Conservation (phyloP, 2,797 vertebrate species). For the Silurus lanzhouensis region DNA sequence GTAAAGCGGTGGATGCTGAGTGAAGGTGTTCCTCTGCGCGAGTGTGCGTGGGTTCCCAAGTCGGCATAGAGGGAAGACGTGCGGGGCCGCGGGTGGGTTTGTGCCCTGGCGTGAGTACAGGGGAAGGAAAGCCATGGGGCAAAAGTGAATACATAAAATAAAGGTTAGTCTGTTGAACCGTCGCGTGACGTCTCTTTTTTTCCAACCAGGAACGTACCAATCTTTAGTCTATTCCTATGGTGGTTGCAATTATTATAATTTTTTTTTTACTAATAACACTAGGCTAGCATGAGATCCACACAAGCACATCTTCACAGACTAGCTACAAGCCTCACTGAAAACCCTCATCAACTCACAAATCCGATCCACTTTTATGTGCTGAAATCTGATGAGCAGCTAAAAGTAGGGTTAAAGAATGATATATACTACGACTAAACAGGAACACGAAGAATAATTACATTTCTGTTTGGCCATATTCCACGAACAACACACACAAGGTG, state of each 20-base stretch:
- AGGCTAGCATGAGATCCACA: neutral
- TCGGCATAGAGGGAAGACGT: too few species aligned
- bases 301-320: neutral
- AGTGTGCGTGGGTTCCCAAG: too few species aligned
- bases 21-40: too few species aligned
- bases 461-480: neutral
- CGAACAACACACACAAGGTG: neutral
- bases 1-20: too few species aligned
- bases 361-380: neutral
- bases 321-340: neutral
- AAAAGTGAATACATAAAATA: too few species aligned
- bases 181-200: too few species aligned
- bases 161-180: too few species aligned
- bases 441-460: neutral
- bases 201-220: too few species aligned
- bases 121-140: too few species aligned
- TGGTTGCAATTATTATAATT: neutral
- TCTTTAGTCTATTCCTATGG: neutral
- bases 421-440: neutral
- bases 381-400: too few species aligned
- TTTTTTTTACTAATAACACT: neutral
- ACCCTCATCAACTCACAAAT: neutral
- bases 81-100: too few species aligned
- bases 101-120: too few species aligned
- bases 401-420: neutral